Evolutionary conservation across 2,113 vertebrate genomes (phyloP).

Genomic region (Rhagologus leucostigma): DNA sequence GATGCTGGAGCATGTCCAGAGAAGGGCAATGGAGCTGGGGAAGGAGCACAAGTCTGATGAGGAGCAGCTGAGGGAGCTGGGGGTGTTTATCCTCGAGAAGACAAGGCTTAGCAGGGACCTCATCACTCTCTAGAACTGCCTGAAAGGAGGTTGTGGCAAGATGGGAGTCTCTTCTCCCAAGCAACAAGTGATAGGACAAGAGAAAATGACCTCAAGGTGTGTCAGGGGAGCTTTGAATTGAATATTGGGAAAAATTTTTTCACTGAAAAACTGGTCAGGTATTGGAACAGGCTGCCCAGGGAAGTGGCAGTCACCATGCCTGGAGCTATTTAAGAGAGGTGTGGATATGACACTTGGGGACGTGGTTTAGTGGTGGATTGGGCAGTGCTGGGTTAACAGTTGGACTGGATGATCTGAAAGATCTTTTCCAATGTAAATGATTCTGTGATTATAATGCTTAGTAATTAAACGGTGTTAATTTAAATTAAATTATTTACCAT

Average conservation of each 20-base stretch:
- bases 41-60: not conserved
- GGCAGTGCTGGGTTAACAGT: rapidly evolving
- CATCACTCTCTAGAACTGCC: not conserved
- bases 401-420: not conserved
- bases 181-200: rapidly evolving
- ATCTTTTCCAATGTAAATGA: not conserved
- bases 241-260: not conserved
- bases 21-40: rapidly evolving
- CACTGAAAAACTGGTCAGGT: not conserved
- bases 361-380: not conserved
- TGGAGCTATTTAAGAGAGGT: not conserved
- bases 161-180: not conserved
- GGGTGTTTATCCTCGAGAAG: not conserved
- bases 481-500: not conserved
- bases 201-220: not conserved
- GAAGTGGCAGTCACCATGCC: not conserved
- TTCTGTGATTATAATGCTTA: not conserved
- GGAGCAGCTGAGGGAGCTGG: not conserved
- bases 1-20: not conserved
- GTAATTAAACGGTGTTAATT: not conserved
- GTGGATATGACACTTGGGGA: not conserved
- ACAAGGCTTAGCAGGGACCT: not conserved
- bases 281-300: not conserved
- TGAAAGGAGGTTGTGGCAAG: not conserved
- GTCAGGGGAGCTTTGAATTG: not conserved